Base-by-base conservation (phyloP, 1,140 invertebrate genomes). In the Chrysopa pallens region DNA sequence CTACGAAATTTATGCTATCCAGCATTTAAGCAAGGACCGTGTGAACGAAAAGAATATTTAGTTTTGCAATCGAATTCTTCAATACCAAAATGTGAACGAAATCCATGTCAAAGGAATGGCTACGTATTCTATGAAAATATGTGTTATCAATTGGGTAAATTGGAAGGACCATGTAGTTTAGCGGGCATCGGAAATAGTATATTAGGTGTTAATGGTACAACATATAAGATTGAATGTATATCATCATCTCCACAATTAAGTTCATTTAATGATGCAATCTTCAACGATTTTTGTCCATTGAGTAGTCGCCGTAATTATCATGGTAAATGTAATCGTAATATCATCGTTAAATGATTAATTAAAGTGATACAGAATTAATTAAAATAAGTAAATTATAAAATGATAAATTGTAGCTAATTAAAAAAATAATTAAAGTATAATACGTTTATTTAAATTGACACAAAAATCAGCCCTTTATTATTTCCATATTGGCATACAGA, bases 21-120 rank as follows among this genome's bases (percentile, higher is more conserved):
- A 38, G 73, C 71, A 0, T 80, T 68, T 47, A 57, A 58, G 13
- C 67, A 66, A 52, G 78, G 78, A 0, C 78, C 78, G 0, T 82
- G 79, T 51, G 36, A 52, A 5, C 6, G 43, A 0, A 58, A 58
- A 0, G 48, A 78, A 37, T 72, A 74, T 47, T 53, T 80, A 8
- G 54, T 76, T 12, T 58, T 80, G 4, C 57, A 58, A 3, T 45
- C 57, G 15, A 59, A 64, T 38, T 61, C 67, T 14, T 56, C 63
- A 0, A 59, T 70, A 17, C 74, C 78, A 0, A 59, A 62, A 39
- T 82, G 78, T 49, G 57, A 57, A 2, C 45, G 43, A 6, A 80
- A 80, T 62, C 66, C 68, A 0, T 82, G 78, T 48, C 8, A 15
- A 6, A 43, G 47, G 1, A 66, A 71, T 42, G 61, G 61, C 0